Evolutionary conservation across 2,888 invertebrate species (phyloP).

Genomic region (Synanthedon tipuliformis): DNA sequence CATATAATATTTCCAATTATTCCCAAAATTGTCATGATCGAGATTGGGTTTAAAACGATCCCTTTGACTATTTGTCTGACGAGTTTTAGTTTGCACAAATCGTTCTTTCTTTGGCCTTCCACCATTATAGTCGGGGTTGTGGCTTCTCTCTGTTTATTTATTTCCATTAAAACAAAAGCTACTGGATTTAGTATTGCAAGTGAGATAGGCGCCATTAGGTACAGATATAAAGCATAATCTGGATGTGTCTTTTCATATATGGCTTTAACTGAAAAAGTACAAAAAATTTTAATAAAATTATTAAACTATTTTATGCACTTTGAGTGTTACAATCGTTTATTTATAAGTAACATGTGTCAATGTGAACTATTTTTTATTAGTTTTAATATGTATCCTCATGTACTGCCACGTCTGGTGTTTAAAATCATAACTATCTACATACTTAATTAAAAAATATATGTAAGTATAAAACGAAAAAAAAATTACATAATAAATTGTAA

Average conservation of each 20-base stretch:
- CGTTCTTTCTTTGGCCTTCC: slow-evolving; percentile 20
- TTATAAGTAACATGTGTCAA: too few species aligned
- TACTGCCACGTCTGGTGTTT: too few species aligned
- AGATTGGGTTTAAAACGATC: slow-evolving; percentile 87
- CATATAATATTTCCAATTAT: slow-evolving; percentile 87
- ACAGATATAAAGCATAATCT: slow-evolving; percentile 90
- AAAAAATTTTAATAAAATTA: too few species aligned
- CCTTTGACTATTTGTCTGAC: slow-evolving; percentile 72
- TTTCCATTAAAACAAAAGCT: slow-evolving; percentile 90
- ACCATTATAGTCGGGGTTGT: slow-evolving; percentile 20
- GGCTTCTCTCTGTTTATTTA: slow-evolving; percentile 69
- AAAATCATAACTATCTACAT: too few species aligned
- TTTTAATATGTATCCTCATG: too few species aligned
- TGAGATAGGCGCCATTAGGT: slow-evolving; percentile 94
- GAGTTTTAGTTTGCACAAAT: slow-evolving; percentile 38
- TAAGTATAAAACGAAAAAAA: too few species aligned
- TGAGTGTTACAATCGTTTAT: too few species aligned
- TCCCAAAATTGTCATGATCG: slow-evolving; percentile 93
- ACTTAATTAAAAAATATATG: too few species aligned
- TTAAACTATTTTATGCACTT: too few species aligned
- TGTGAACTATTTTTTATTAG: too few species aligned
- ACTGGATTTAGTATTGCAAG: slow-evolving; percentile 92
- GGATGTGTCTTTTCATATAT: slow-evolving; percentile 88
- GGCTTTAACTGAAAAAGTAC: slow-evolving; percentile 76
- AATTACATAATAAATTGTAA: too few species aligned